Conservation (phyloP, 2,797 vertebrate genomes). For the Parotocinclus haroldoi region DNA sequence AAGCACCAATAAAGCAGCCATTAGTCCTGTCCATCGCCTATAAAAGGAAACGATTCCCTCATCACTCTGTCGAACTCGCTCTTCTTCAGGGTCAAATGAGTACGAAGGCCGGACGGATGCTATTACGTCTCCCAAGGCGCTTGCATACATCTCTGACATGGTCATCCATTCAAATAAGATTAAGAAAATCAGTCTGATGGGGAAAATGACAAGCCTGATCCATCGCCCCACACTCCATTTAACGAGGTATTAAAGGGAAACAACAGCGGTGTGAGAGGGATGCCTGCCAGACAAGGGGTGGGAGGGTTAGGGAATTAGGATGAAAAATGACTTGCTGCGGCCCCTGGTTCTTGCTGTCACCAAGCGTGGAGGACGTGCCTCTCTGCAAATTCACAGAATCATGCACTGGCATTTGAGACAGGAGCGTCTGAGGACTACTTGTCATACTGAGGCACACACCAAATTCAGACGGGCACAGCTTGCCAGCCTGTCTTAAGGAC, state of each 20-base stretch:
- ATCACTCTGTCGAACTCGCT: background rate
- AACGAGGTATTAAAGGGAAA: slow-evolving; percentile 55
- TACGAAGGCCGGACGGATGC: slow-evolving; percentile 19
- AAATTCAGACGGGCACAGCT: no score
- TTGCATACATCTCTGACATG: slow-evolving; percentile 54
- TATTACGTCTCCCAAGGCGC: slow-evolving; percentile 37
- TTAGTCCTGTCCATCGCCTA: slow-evolving; percentile 9
- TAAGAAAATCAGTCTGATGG: slow-evolving; percentile 61
- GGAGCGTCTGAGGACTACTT: background rate
- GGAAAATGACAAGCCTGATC: slow-evolving; percentile 67
- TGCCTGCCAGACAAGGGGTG: slow-evolving; percentile 42
- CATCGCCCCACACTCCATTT: slow-evolving; percentile 67
- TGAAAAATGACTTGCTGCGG: slow-evolving; percentile 63
- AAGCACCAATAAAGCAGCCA: slow-evolving; percentile 14
- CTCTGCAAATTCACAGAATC: slow-evolving; percentile 36
- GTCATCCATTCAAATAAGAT: slow-evolving; percentile 69
- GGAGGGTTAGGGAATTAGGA: slow-evolving; percentile 61
- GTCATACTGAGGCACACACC: no score
- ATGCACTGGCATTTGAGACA: slow-evolving; percentile 29
- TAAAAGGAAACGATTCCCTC: slow-evolving; percentile 5
- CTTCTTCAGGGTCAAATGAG: slow-evolving; percentile 37
- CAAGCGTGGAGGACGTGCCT: slow-evolving; percentile 56
- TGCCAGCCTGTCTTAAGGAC: no score
- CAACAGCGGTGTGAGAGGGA: slow-evolving; percentile 29
- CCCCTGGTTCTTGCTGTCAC: slow-evolving; percentile 36